Base-by-base conservation (phyloP, 2,888 invertebrate species). In the Platycheirus rosarum region DNA sequence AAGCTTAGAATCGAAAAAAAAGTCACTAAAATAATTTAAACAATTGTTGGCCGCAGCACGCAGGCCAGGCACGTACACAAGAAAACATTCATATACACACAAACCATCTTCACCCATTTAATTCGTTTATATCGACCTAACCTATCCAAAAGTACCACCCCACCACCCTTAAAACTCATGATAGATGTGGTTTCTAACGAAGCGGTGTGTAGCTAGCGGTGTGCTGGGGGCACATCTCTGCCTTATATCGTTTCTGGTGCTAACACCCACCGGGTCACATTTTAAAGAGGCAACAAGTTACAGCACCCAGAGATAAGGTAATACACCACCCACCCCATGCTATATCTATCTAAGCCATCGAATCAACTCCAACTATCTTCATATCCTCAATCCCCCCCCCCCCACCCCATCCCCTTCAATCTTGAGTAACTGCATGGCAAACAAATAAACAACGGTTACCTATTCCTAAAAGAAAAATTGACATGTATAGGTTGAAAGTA, bases 371-470 rank as follows among this genome's bases (percentile, higher is more conserved):
- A 32, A 32, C 37, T 13, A 8, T 32, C 29, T 8, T 7, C 23
- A 6, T 23, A 23, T 23, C 23, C 23, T 5, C 29, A 3, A 32
- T 8, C 29, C 18, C 23, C n/a, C 46, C 4, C 14, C 20, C 11
- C 11, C 1, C 23, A 26, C 26, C 13, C 11, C 6, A 0, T 16
- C 16, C 26, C 8, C 57, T 49, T 48, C 26, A 46, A 32, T 40
- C 18, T 32, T 32, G 29, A n/a, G n/a, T 32, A 7, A 32, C 29
- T 32, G 35, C 16, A 49, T 40, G 26, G 32, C 70, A 70, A 70
- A 70, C 70, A 70, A 70, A 70, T 60, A 70, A 70, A 70, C 42
- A 70, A 42, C 49, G n/a, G n/a, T n/a, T n/a, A n/a, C n/a, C n/a
- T n/a, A n/a, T n/a, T n/a, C n/a, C n/a, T n/a, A n/a, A n/a, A n/a